A percentile compares a stretch with the other conserved stretches of the same genome.
phyloP scores from a whole-genome alignment of 2,797 vertebrate species.

The Chaunax sp. region DNA sequence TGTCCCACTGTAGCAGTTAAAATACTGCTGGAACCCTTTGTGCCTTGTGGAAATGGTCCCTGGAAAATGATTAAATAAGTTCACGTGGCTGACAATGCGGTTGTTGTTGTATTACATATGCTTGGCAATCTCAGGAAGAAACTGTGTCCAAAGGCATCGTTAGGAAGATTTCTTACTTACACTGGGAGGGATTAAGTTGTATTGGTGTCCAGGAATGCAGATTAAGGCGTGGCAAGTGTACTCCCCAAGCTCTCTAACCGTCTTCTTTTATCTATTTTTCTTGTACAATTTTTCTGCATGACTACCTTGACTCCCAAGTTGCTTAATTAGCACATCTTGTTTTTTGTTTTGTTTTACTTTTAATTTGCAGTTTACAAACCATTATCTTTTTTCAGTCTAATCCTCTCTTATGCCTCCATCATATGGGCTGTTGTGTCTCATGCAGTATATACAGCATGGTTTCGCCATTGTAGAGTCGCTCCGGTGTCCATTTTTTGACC shows the following conservation, averaged over 20 bases:
- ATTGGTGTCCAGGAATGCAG: conserved; percentile 55
- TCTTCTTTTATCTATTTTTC: conserved; percentile 37
- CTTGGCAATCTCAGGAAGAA: conserved; percentile 32
- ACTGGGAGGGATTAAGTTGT: conserved; percentile 54
- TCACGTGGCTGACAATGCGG: conserved; percentile 37
- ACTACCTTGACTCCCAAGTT: conserved; percentile 38
- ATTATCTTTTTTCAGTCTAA: conserved; percentile 59
- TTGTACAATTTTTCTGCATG: conserved; percentile 31
- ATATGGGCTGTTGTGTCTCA: conserved; percentile 20
- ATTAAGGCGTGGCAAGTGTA: conserved; percentile 49
- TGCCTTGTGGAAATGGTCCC: conserved; percentile 7
- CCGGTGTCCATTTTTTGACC: conserved; percentile 36
- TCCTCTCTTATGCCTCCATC: conserved; percentile 61
- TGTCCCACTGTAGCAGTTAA: neutral
- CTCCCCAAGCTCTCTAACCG: conserved; percentile 27
- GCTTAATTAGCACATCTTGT: conserved; percentile 36
- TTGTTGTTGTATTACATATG: conserved; percentile 42
- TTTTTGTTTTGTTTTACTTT: no score
- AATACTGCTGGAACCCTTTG: neutral
- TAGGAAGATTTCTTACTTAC: conserved; percentile 46
- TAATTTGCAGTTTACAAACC: conserved; percentile 18
- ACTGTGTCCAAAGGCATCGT: conserved; percentile 40
- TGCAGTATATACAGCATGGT: conserved; percentile 36
- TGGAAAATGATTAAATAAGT: conserved; percentile 16
- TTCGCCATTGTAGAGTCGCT: conserved; percentile 11